These are phyloP conservation scores for Aphis craccivora DNA, from an alignment of 1,140 invertebrate genomes.

Conservation along the genomic window DNA sequence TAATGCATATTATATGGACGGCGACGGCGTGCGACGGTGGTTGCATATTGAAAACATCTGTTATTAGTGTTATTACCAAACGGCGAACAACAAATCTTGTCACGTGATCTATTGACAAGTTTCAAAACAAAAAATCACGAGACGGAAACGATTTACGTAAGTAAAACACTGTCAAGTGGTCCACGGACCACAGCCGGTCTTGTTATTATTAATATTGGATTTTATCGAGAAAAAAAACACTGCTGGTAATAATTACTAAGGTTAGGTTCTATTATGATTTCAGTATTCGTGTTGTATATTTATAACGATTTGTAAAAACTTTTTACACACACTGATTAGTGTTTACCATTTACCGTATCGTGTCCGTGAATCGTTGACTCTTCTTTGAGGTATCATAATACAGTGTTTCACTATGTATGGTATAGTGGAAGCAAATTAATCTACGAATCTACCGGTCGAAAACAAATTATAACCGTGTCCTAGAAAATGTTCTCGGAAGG, in stretches of 20 bases:
- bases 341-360: background rate
- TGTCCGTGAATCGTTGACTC: background rate
- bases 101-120: background rate
- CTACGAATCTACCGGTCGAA: background rate
- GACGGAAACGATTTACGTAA: background rate
- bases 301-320: background rate
- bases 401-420: background rate
- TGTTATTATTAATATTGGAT: background rate
- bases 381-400: background rate
- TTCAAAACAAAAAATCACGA: background rate
- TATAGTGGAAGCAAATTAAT: background rate
- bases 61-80: background rate
- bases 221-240: background rate
- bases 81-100: background rate
- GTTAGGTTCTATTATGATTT: background rate
- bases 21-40: too few relatives aligned
- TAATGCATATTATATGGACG: background rate
- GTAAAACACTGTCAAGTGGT: background rate
- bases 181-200: background rate
- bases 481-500: background rate
- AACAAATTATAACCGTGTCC: background rate
- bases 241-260: background rate
- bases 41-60: background rate
- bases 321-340: background rate
- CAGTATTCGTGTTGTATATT: background rate